Conservation (phyloP, 2,113 vertebrate genomes). For the Hippolais icterina region DNA sequence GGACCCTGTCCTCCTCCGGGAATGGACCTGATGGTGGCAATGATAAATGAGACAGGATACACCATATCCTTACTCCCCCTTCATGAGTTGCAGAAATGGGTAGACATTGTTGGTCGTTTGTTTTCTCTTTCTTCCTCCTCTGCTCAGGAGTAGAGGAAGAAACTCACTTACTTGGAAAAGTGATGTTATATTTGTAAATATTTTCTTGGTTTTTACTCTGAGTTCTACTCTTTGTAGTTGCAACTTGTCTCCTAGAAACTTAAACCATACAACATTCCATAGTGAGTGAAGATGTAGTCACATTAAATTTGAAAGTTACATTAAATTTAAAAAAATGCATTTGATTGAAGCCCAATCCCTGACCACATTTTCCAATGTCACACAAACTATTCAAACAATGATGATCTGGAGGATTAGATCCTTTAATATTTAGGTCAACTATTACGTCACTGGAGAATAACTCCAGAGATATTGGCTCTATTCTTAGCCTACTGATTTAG, state of each 20-base stretch:
- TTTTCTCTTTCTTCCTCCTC: neutral
- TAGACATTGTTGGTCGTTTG: neutral
- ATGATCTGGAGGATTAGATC: neutral
- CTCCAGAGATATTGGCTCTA: neutral
- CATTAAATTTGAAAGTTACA: neutral
- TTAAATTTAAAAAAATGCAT: neutral
- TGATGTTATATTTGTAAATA: neutral
- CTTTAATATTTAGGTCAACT: neutral
- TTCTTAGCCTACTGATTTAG: neutral
- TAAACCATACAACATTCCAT: fast-evolving
- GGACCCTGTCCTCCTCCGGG: neutral
- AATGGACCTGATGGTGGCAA: neutral
- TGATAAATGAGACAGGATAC: conserved; percentile 13
- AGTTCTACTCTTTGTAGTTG: neutral
- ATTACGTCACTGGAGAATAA: neutral
- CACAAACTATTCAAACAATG: neutral
- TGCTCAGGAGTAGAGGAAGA: neutral
- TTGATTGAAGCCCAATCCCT: neutral
- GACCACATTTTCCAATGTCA: neutral
- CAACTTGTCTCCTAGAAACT: neutral
- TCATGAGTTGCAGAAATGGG: neutral
- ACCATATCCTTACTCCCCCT: neutral
- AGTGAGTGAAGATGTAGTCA: neutral
- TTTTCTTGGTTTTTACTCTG: neutral
- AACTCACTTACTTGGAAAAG: neutral